Evolutionary conservation across 1,140 invertebrate species (phyloP).

Genomic region (Brachionus angularis): DNA sequence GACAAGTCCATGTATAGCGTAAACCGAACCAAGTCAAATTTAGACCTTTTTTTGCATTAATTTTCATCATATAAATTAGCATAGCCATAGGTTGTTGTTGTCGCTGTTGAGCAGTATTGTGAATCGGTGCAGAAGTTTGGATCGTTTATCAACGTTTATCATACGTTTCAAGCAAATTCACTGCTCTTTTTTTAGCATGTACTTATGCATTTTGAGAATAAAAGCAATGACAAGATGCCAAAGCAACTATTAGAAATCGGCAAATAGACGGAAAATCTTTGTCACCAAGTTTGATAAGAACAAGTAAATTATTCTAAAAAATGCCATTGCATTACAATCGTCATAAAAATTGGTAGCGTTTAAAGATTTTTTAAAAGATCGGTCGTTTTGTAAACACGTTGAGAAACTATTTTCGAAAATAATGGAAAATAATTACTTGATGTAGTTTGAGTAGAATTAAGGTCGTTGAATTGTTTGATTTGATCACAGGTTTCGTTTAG

Average conservation of each 20-base stretch:
- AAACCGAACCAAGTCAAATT: slow-evolving; percentile 74
- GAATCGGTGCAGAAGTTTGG: slow-evolving; percentile 69
- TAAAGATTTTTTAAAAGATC: slow-evolving; percentile 65
- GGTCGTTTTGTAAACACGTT: slow-evolving; percentile 67
- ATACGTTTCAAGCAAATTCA: slow-evolving; percentile 68
- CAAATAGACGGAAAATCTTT: slow-evolving; percentile 72
- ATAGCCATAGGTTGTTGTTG: slow-evolving; percentile 48
- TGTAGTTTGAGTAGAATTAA: no score
- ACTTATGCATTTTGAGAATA: slow-evolving; percentile 74
- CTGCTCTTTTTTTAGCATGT: slow-evolving; percentile 67
- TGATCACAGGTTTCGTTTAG: no score
- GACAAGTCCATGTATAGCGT: slow-evolving; percentile 75
- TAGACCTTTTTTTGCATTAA: slow-evolving; percentile 72
- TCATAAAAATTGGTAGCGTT: slow-evolving; percentile 61
- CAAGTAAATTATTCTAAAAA: slow-evolving; percentile 75
- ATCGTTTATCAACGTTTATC: slow-evolving; percentile 78
- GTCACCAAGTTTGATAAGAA: slow-evolving; percentile 63
- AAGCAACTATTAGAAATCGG: slow-evolving; percentile 71
- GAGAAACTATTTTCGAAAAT: slow-evolving; percentile 70
- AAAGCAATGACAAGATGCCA: slow-evolving; percentile 76
- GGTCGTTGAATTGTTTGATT: no score
- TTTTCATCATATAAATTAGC: slow-evolving; percentile 65
- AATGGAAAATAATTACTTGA: no score
- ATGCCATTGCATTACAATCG: slow-evolving; percentile 71
- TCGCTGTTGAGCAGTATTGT: slow-evolving; percentile 46